Evolutionary conservation across 2,113 vertebrate genomes (phyloP), one percentile per base, ranked within the genome.

Genomic region (Passer montanus): DNA sequence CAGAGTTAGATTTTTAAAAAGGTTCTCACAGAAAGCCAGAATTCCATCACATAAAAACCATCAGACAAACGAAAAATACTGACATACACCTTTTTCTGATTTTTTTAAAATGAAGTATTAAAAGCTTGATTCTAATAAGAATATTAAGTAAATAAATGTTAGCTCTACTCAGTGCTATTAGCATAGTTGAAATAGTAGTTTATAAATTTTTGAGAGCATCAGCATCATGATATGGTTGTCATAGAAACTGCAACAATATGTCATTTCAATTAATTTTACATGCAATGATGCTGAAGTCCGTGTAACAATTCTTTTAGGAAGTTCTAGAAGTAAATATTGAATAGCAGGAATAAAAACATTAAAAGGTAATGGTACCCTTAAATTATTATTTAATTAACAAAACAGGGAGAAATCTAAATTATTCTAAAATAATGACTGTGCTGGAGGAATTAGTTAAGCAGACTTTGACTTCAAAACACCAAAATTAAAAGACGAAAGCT

Each of bases 191-290:
- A 94, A 97, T 95, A 93, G 92, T 96, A 98, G 93, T 98, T 97
- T 97, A 98, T 98, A 97, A 97, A 98, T 98, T 97, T 98, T 98
- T 96, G 97, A 98, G 96, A 97, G 92, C 95, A 96, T 97, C 82
- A 73, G 90, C 97, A 98, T 98, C 97, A 97, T 98, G 95, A 97
- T 98, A 97, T 97, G 94, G 98, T 98, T 98, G 97, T 97, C 97
- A 98, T 97, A 97, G 98, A 98, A 98, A 98, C 97, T 96, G 95
- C 93, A 97, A 98, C 97, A 98, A 98, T 98, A 97, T 97, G 97
- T 97, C 91, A 95, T 98, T 98, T 98, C 97, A 97, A 97, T 98
- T 98, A 96, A 97, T 97, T 97, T 98, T 97, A 94, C 80, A 97
- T 95, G 94, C 95, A 97, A 92, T 79, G 95, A 94, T 88, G 79